phyloP scores from a whole-genome alignment of 2,888 invertebrate species.

The Rhagophthalmus giganteus region DNA sequence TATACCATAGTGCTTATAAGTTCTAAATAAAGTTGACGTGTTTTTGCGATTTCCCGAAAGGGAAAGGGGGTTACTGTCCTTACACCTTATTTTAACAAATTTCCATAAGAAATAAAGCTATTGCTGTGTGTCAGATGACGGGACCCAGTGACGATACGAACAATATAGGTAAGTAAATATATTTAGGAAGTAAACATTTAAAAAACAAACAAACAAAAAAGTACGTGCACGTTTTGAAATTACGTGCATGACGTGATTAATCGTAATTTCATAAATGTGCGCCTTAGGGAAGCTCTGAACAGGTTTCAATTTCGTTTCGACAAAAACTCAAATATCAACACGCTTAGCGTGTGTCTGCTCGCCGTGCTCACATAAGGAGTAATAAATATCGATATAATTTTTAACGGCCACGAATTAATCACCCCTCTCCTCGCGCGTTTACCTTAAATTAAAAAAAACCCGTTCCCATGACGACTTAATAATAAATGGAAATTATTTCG shows the following conservation, averaged over 20 bases:
- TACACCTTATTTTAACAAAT: no score
- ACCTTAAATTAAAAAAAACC: conserved; percentile 7
- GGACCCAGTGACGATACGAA: no score
- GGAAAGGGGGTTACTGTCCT: no score
- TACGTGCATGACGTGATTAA: conserved; percentile 25
- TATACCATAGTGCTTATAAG: no score
- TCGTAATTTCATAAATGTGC: conserved; percentile 21
- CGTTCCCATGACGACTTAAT: neutral
- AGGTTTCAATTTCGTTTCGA: conserved; percentile 21
- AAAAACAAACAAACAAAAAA: neutral
- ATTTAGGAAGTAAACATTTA: no score
- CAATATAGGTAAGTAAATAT: no score
- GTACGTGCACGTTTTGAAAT: no score
- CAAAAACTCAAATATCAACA: conserved; percentile 23
- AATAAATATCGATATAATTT: conserved; percentile 18
- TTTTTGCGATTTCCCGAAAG: no score
- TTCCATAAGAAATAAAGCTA: no score
- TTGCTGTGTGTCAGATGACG: no score
- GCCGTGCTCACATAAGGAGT: conserved; percentile 11
- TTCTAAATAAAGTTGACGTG: no score
- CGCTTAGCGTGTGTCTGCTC: conserved; percentile 22
- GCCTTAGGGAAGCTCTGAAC: conserved; percentile 23
- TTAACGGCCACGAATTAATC: conserved; percentile 20
- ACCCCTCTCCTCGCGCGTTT: conserved; percentile 2
- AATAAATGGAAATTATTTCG: no score